phyloP scores from a whole-genome alignment of 2,888 invertebrate species.

The Pandemis corylana region DNA sequence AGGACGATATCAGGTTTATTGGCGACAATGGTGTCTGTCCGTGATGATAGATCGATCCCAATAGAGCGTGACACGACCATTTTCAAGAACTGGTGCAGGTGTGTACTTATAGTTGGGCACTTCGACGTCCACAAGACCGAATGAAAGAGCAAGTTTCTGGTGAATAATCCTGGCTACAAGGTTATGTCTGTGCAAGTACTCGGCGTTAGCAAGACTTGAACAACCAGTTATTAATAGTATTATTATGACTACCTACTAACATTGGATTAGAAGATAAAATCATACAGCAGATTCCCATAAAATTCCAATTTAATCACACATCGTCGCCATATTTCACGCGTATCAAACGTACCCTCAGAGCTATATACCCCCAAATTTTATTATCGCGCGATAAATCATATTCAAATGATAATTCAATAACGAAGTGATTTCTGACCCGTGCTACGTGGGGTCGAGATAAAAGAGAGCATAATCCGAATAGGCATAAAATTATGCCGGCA shows the following conservation, averaged over 20 bases:
- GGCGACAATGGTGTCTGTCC: no score
- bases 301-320: constrained; percentile 33
- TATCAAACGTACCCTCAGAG: constrained; percentile 71
- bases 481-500: constrained; percentile 76
- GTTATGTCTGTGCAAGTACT: no score
- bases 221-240: no score
- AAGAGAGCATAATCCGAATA: constrained; percentile 71
- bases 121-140: no score
- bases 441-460: constrained; percentile 68
- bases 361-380: constrained; percentile 70
- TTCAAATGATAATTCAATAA: constrained; percentile 84
- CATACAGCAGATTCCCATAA: constrained; percentile 8
- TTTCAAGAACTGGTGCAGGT: no score
- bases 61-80: no score
- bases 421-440: constrained; percentile 73
- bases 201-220: no score
- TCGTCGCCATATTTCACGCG: constrained; percentile 40
- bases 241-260: background rate
- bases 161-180: no score
- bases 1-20: no score
- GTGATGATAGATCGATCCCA: no score
- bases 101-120: no score
- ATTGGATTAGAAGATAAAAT: constrained; percentile 24
- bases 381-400: constrained; percentile 76
- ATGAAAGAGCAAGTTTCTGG: no score